These are phyloP conservation scores for Sebastes ruberrimus DNA, from an alignment of 2,797 vertebrate species.

Conservation along the genomic window DNA sequence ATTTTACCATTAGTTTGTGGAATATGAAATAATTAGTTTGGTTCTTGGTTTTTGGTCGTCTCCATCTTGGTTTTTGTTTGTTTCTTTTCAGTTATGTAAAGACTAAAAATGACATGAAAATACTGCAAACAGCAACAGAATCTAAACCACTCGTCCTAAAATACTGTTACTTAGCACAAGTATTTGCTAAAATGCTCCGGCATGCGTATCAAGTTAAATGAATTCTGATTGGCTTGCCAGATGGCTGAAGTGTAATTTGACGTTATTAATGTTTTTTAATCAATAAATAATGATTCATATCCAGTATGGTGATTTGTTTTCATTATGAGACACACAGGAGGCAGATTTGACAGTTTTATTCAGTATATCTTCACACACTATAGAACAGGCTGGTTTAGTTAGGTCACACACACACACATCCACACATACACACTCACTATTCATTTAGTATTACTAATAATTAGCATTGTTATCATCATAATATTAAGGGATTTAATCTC, in stretches of 20 bases:
- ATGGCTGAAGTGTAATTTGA: background rate
- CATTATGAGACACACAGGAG: background rate
- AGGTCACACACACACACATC: slow-evolving; percentile 53
- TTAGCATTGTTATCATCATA: slow-evolving; percentile 33
- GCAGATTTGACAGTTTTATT: slow-evolving; percentile 66
- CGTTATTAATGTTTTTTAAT: background rate
- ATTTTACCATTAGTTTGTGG: no score
- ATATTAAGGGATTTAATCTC: slow-evolving; percentile 41
- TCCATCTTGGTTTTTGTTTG: no score
- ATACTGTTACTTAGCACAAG: no score
- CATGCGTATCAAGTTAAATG: no score
- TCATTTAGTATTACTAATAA: slow-evolving; percentile 60
- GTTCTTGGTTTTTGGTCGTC: no score
- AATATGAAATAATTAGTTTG: no score
- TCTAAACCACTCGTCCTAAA: no score
- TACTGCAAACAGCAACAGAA: no score
- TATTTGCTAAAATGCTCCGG: no score
- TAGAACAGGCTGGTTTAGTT: slow-evolving; percentile 81
- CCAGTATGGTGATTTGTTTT: background rate
- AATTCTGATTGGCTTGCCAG: no score
- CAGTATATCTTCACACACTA: slow-evolving; percentile 72
- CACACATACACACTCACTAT: slow-evolving; percentile 37
- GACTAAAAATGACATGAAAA: background rate
- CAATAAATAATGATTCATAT: background rate
- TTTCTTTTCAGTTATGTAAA: background rate